Evolutionary conservation across 2,113 vertebrate species (phyloP).

Genomic region (human): GRCh38 chr1:213764001-213764500

Average conservation of each 20-base stretch:
- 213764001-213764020: conserved; percentile 81
- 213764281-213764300: not conserved
- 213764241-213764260: not conserved
- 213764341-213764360: not conserved
- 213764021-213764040: conserved; percentile 88
- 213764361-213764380: not conserved
- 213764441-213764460: not conserved
- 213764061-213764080: conserved; percentile 86
- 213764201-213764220: conserved; percentile 32
- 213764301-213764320: not conserved
- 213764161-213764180: conserved; percentile 61
- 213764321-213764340: not conserved
- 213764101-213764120: conserved; percentile 87
- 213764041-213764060: conserved; percentile 89
- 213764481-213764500: not conserved
- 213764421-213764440: not conserved
- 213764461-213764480: not conserved
- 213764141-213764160: conserved; percentile 75
- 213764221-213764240: not conserved
- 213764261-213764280: not conserved
- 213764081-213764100: conserved; percentile 86
- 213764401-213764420: not conserved
- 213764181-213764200: conserved; percentile 24
- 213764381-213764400: not conserved
- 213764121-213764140: conserved; percentile 84